phyloP scores from a whole-genome alignment of 2,113 vertebrate genomes.

The Phyllostomus discolor region DNA sequence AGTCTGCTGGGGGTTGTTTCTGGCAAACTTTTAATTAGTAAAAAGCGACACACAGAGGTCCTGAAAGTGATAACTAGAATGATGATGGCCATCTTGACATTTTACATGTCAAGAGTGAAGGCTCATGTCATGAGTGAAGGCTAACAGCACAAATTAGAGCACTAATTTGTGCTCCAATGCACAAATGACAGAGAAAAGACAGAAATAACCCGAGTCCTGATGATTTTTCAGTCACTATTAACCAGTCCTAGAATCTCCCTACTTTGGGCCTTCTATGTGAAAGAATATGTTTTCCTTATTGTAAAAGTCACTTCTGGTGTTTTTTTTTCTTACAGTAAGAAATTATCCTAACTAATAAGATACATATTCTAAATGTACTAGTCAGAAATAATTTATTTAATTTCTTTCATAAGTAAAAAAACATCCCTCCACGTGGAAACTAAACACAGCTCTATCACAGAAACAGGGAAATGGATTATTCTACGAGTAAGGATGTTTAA shows the following conservation, averaged over 20 bases:
- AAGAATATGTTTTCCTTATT: not conserved
- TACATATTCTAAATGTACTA: not conserved
- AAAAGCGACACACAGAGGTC: not conserved
- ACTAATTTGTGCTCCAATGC: no score
- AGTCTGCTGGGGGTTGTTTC: not conserved
- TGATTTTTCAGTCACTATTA: not conserved
- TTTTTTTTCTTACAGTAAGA: not conserved
- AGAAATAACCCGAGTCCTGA: not conserved
- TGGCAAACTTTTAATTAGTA: not conserved
- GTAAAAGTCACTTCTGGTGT: not conserved
- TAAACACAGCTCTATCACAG: not conserved
- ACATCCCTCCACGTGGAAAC: not conserved
- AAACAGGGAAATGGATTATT: not conserved
- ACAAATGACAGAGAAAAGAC: not conserved
- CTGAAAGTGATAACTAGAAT: not conserved
- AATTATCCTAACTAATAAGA: not conserved
- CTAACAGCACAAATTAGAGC: not conserved
- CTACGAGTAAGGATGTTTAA: not conserved
- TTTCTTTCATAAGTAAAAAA: slow-evolving; percentile 1
- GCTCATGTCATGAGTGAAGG: not conserved
- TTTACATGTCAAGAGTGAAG: not conserved
- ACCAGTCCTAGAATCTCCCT: not conserved
- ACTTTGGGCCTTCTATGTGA: not conserved
- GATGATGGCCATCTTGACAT: not conserved
- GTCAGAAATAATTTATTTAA: not conserved